These are phyloP conservation scores for Chloropsis hardwickii DNA, from an alignment of 2,113 vertebrate genomes.

Conservation along the genomic window DNA sequence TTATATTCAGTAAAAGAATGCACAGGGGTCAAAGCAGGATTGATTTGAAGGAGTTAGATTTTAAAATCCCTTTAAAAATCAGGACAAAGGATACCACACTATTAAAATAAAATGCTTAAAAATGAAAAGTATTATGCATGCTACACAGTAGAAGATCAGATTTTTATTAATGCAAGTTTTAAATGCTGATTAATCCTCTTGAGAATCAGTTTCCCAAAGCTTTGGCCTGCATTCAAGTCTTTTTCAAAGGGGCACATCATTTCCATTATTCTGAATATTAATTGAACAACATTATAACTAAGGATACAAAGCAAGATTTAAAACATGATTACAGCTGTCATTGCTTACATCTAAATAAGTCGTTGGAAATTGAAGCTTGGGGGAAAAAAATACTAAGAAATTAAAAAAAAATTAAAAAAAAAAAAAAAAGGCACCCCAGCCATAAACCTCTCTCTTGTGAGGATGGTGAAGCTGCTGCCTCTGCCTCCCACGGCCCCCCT, in stretches of 20 bases:
- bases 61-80: conserved; percentile 75
- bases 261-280: conserved; percentile 84
- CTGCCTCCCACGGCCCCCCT: not conserved
- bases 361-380: conserved; percentile 66
- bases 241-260: conserved; percentile 75
- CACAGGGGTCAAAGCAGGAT: conserved; percentile 48
- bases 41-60: conserved; percentile 72
- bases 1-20: conserved; percentile 42
- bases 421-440: not conserved
- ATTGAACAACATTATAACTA: conserved; percentile 80
- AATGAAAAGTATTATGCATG: conserved; percentile 75
- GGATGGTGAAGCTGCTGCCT: not conserved
- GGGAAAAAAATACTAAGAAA: not conserved
- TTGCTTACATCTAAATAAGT: conserved; percentile 79
- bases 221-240: conserved; percentile 79
- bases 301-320: conserved; percentile 80
- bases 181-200: conserved; percentile 84
- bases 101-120: conserved; percentile 78
- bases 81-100: conserved; percentile 66
- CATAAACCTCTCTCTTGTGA: conserved; percentile 32
- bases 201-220: conserved; percentile 83
- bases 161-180: conserved; percentile 86
- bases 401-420: no score
- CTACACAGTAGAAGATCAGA: conserved; percentile 72
- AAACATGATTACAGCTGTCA: conserved; percentile 78